phyloP scores from a whole-genome alignment of 2,888 invertebrate species.

The Hypomecis atomaria region DNA sequence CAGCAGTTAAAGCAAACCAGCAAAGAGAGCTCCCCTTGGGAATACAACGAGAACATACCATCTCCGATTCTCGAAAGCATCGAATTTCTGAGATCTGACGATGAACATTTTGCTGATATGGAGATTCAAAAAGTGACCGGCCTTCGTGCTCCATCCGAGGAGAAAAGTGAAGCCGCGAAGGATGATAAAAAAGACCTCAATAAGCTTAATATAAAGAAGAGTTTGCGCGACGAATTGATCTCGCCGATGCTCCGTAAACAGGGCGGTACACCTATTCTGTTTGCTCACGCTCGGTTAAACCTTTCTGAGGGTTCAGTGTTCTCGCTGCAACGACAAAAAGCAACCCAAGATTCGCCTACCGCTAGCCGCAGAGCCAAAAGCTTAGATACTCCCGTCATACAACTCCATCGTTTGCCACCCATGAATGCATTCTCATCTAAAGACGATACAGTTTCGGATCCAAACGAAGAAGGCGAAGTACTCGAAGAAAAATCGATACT shows the following conservation, averaged over 20 bases:
- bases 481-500: conserved; percentile 85
- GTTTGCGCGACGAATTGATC: conserved; percentile 87
- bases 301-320: conserved; percentile 93
- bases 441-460: conserved; percentile 93
- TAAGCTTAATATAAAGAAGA: conserved; percentile 75
- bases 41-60: conserved; percentile 87
- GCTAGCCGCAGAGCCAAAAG: conserved; percentile 92
- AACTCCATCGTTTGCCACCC: conserved; percentile 90
- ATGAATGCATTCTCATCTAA: conserved; percentile 95
- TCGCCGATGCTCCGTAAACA: conserved; percentile 89
- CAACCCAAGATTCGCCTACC: conserved; percentile 89
- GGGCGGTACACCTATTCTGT: conserved; percentile 91
- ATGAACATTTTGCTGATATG: conserved; percentile 83
- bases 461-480: conserved; percentile 87
- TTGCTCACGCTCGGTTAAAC: conserved; percentile 91
- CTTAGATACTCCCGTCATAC: conserved; percentile 92
- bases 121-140: conserved; percentile 85
- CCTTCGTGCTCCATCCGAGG: conserved; percentile 61
- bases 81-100: conserved; percentile 85
- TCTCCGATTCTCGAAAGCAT: conserved; percentile 86
- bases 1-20: conserved; percentile 67
- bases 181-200: conserved; percentile 61
- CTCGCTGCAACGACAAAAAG: conserved; percentile 90
- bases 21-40: conserved; percentile 85
- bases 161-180: conserved; percentile 59